Base-by-base conservation (phyloP, 2,113 vertebrate species). In the Otus sunia region DNA sequence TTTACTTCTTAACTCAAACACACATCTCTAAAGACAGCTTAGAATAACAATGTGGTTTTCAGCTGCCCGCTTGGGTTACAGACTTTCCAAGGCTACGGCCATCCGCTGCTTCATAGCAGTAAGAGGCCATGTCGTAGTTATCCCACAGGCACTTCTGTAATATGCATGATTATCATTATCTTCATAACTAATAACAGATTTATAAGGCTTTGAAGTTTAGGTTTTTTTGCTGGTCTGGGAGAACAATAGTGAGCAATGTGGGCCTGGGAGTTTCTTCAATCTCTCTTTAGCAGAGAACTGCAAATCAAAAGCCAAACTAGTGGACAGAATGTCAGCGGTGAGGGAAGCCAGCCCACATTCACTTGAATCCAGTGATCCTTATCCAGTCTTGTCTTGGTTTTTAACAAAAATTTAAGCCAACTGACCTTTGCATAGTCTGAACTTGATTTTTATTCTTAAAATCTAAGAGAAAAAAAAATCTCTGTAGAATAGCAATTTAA, bases 131-230 rank as follows among this genome's bases (percentile, higher is more conserved):
- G 0, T 12, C 2, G 3, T 30, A 92, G 37, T 45, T 82, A 88
- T 30, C 63, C 83, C 56, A 83, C 76, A 91, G 83, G 60, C 73
- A 67, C 80, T 81, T 47, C 45, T 74, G 37, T 63, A 86, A 89
- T 43, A 91, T 74, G n/a, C 37, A 55, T 52, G 50, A 96, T 89
- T 91, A 68, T 32, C 32, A 63, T 96, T 89, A 87, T 68, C 73
- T 85, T 82, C 53, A 34, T 72, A 96, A 96, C 69, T 92, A 94
- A 60, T 49, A 87, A 72, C 77, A 94, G 64, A 92, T 53, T 75
- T 87, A 55, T 12, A 69, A 74, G 52, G 27, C 80, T 96, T 94
- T 94, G 92, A 89, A 90, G 86, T 91, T 95, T 66, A 94, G 7
- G 39, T 87, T 91, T 90, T 23, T 6, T 56, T 94, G 25, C n/a